A percentile compares a stretch with the other conserved stretches of the same genome.
Conservation (phyloP, 2,888 invertebrate species). For the Uropetala carovei region DNA sequence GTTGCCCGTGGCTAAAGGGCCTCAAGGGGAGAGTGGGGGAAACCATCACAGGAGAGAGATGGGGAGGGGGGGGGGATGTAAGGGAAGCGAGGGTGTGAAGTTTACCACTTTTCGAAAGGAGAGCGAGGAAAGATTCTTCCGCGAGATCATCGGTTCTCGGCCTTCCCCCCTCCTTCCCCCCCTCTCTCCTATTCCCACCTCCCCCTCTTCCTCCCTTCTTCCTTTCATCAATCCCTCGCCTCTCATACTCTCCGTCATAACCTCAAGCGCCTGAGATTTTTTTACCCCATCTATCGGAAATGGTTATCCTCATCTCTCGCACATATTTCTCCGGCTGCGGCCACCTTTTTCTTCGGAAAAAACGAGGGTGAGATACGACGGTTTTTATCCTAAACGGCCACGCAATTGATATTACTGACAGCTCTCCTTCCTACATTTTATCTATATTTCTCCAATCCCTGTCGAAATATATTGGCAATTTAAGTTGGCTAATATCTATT, state of each 20-base stretch:
- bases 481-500: neutral
- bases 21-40: neutral
- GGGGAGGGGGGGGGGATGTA: neutral
- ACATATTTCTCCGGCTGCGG: constrained; percentile 48
- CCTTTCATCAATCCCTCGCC: constrained; percentile 14
- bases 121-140: constrained; percentile 23
- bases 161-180: neutral
- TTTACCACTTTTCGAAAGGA: neutral
- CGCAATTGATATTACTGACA: constrained; percentile 63
- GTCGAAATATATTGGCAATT: neutral
- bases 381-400: constrained; percentile 49
- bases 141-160: constrained; percentile 43
- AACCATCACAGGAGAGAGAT: neutral
- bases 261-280: constrained; percentile 43
- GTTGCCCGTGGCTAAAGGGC: constrained; percentile 61
- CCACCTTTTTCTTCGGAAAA: constrained; percentile 26
- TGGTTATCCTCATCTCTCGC: constrained; percentile 61
- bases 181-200: neutral
- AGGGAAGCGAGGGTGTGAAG: neutral
- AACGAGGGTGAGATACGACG: constrained; percentile 43
- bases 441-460: neutral
- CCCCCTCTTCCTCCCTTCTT: neutral
- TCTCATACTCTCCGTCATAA: constrained; percentile 61
- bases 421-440: constrained; percentile 16
- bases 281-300: constrained; percentile 59